Conservation (phyloP, 2,888 invertebrate species). For the Orchesella flavescens region DNA sequence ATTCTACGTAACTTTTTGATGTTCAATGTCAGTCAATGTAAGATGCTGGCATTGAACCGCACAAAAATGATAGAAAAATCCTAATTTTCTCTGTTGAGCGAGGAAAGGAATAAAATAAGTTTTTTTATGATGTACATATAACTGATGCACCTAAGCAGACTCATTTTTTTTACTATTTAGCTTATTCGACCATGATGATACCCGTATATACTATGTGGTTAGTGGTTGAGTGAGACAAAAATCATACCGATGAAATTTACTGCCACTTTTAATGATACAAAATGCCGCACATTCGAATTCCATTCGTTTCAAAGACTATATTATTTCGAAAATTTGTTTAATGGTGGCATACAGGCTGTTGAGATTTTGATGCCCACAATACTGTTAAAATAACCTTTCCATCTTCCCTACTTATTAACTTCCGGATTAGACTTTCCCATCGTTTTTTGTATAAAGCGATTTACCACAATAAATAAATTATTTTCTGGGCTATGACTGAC, state of each 20-base stretch:
- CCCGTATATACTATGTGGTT: slow-evolving; percentile 39
- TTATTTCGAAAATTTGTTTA: slow-evolving; percentile 19
- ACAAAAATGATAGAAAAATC: slow-evolving; percentile 24
- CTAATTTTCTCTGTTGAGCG: slow-evolving; percentile 20
- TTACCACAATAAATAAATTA: slow-evolving; percentile 55
- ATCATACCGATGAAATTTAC: slow-evolving; percentile 42
- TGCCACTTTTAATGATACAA: slow-evolving; percentile 50
- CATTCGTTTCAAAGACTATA: slow-evolving; percentile 22
- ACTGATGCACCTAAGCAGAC: slow-evolving; percentile 12
- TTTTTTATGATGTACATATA: not conserved
- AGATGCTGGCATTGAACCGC: slow-evolving; percentile 29
- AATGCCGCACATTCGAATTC: slow-evolving; percentile 39
- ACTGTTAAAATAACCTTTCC: slow-evolving; percentile 50
- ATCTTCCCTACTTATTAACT: slow-evolving; percentile 38
- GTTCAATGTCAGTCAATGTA: slow-evolving; percentile 22
- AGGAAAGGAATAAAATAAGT: slow-evolving; percentile 9
- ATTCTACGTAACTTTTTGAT: not conserved
- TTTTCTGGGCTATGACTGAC: slow-evolving; percentile 39
- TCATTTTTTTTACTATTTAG: slow-evolving; percentile 38
- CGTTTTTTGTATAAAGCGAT: not conserved
- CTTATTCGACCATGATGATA: slow-evolving; percentile 44
- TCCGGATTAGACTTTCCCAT: slow-evolving; percentile 58
- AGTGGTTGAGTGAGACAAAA: slow-evolving; percentile 55
- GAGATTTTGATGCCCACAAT: slow-evolving; percentile 4
- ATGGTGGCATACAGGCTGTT: slow-evolving; percentile 22